Percentiles rank a stretch among this genome's conserved stretches.
These are phyloP conservation scores for Drosophila pullipes DNA, from an alignment of 2,888 invertebrate genomes.

Conservation along the genomic window DNA sequence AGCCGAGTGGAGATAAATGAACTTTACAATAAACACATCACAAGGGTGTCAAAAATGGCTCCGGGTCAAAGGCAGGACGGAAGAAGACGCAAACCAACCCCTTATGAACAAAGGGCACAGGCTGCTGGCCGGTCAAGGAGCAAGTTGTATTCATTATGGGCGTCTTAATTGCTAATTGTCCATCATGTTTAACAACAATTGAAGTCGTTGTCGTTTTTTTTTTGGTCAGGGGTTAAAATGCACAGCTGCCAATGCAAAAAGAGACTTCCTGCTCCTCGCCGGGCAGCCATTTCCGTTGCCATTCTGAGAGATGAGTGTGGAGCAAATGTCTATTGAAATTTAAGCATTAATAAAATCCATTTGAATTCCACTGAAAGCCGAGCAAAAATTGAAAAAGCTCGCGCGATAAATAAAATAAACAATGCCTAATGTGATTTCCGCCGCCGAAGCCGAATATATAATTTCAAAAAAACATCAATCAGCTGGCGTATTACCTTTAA, in stretches of 20 bases:
- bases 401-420: conserved; percentile 59
- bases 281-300: conserved; percentile 63
- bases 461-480: conserved; percentile 71
- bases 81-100: conserved; percentile 40
- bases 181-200: conserved; percentile 64
- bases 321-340: conserved; percentile 35
- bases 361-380: conserved; percentile 17
- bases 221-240: conserved; percentile 21
- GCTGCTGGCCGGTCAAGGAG: conserved; percentile 27
- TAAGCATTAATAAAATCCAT: conserved; percentile 39
- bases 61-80: conserved; percentile 20
- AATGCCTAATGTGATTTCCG: conserved; percentile 68
- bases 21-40: conserved; percentile 65
- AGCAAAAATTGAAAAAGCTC: conserved; percentile 41
- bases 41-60: conserved; percentile 73
- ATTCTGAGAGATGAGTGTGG: conserved; percentile 13
- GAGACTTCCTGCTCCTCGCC: conserved; percentile 13
- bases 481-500: conserved; percentile 72
- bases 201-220: conserved; percentile 14
- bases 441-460: conserved; percentile 33
- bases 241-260: conserved; percentile 63
- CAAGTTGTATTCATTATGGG: conserved; percentile 30
- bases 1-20: conserved; percentile 52
- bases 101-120: background rate
- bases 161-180: conserved; percentile 65